Evolutionary conservation across 1,140 invertebrate species (phyloP).

Genomic region (Mercenaria mercenaria): DNA sequence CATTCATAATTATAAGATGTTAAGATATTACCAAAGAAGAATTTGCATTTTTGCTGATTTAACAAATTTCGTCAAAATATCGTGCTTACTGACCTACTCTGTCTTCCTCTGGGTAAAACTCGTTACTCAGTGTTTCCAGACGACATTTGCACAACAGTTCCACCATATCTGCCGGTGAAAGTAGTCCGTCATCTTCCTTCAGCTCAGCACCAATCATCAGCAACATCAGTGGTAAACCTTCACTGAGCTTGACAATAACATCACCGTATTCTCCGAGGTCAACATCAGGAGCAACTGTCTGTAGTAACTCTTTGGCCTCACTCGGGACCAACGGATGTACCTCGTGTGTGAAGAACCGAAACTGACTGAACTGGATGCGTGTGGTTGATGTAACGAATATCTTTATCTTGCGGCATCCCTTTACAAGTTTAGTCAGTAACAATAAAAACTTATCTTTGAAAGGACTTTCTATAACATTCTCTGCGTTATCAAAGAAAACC

Average conservation of each 20-base stretch:
- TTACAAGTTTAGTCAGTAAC: not conserved
- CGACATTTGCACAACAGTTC: constrained; percentile 53
- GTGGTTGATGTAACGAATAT: constrained; percentile 60
- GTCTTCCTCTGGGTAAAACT: constrained; percentile 61
- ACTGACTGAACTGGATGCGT: not conserved
- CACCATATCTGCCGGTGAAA: constrained; percentile 54
- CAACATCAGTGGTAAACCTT: constrained; percentile 53
- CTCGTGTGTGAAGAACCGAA: constrained; percentile 19
- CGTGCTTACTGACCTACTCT: no score
- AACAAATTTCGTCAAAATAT: no score
- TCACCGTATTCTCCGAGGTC: constrained; percentile 38
- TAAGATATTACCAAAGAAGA: no score
- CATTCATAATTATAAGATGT: no score
- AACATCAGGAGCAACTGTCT: constrained; percentile 16
- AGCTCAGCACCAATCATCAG: constrained; percentile 60
- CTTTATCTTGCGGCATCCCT: not conserved
- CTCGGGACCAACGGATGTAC: not conserved
- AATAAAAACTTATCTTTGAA: constrained; percentile 1
- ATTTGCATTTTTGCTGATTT: no score
- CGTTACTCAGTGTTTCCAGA: constrained; percentile 54
- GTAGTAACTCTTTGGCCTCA: constrained; percentile 42
- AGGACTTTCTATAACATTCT: constrained; percentile 32
- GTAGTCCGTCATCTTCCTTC: constrained; percentile 11
- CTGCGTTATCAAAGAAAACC: constrained; percentile 56
- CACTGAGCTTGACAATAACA: constrained; percentile 37